Conservation (phyloP, 2,113 vertebrate genomes). For the Scolopax mira region DNA sequence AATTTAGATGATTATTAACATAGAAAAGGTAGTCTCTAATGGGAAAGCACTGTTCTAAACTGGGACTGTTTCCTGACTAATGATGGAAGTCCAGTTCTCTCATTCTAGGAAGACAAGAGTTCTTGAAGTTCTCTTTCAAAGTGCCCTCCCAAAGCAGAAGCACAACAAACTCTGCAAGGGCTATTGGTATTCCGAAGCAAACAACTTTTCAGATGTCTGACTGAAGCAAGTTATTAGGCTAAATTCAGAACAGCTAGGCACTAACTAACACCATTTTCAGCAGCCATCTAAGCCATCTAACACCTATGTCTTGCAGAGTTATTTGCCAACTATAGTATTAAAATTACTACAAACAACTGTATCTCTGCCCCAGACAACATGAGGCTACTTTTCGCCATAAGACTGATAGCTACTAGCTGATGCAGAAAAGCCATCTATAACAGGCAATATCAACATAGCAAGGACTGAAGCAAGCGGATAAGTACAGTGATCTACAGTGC, state of each 20-base stretch:
- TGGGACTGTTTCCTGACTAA: constrained; percentile 18
- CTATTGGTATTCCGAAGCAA: constrained; percentile 21
- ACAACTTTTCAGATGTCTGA: background rate
- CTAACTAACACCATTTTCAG: background rate
- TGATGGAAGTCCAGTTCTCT: background rate
- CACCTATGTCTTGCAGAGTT: background rate
- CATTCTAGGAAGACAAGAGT: background rate
- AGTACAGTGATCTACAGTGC: background rate
- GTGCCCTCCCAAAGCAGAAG: constrained; percentile 24
- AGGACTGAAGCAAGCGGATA: too few species aligned
- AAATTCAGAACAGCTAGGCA: background rate
- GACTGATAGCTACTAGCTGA: background rate
- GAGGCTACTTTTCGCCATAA: background rate
- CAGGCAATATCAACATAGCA: background rate
- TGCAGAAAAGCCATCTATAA: background rate
- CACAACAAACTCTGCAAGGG: constrained; percentile 29
- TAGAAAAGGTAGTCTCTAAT: background rate
- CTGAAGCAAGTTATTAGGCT: background rate
- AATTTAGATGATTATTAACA: background rate
- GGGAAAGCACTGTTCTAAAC: constrained; percentile 19
- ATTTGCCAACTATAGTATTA: background rate
- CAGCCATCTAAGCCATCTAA: background rate
- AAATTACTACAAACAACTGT: background rate
- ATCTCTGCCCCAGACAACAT: background rate
- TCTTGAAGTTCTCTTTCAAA: constrained; percentile 13